Base-by-base conservation (phyloP, 37 sponge, comb jelly and placozoan species). In the Lycopodina hypogea region DNA sequence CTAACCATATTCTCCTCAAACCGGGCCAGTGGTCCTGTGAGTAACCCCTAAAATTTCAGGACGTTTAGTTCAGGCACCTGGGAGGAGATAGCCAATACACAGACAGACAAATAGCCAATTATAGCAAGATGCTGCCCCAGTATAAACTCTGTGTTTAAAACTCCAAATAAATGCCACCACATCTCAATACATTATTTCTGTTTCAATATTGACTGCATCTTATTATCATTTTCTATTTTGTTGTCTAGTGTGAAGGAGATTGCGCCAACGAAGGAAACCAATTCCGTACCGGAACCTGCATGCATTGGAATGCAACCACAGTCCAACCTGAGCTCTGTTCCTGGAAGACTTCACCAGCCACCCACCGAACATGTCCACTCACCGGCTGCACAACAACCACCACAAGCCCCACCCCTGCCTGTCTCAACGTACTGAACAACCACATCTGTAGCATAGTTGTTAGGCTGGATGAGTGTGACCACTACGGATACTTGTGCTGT, bases 251-350 rank as follows among this genome's bases (percentile, higher is more conserved):
- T 78, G 7, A 64, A 40, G 52, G 37, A 12, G 12, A 42, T 1
- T 73, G 74, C 30, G 28, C 2, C 51, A 56, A 30, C 68, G 59
- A 80, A 57, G 80, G 80, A 56, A 69, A 56, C 18, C 80, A 80
- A 69, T 38, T 40, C 80, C 80, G 80, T 41, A 28, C 59, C 71
- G 50, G 2, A n/a, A 24, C 71, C 60, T 80, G 80, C 42, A 53
- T 28, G 55, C 80, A 80, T 21, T 17, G 42, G 80, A 80, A 80
- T 70, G 80, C 71, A 58, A 80, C 80, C 29, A 14, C 30, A 18
- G 24, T 77, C 19, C 65, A 42, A 1, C 29, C 77, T 22, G 30
- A 42, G 50, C 42, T 77, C 65, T 77, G 77, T 77, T 77, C 77
- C 63, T 42, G 48, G 48, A 21, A 64, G 24, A 0, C 42, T 45